Conservation (phyloP, 2,888 invertebrate genomes). For the Caenorhabditis virilis region DNA sequence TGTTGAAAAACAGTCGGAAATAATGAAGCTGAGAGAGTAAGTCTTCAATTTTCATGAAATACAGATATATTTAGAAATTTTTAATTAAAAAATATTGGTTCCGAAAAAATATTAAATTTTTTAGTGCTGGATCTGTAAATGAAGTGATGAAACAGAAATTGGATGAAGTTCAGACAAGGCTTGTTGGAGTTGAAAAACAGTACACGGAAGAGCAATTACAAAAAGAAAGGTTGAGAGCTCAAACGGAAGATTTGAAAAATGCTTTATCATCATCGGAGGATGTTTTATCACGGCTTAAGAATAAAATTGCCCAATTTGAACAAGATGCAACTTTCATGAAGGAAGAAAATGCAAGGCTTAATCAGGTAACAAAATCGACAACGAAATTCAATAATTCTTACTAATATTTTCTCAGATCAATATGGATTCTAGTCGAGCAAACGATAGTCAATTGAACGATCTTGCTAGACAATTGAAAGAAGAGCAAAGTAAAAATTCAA, state of each 20-base stretch:
- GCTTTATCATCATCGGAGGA: constrained; percentile 22
- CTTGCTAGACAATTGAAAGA: constrained; percentile 11
- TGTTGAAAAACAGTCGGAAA: constrained; percentile 7
- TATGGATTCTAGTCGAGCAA: constrained; percentile 19
- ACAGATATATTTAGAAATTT: not conserved
- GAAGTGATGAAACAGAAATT: constrained; percentile 23
- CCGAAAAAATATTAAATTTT: constrained; percentile 2
- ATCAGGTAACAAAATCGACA: constrained; percentile 6
- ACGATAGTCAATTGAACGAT: constrained; percentile 13
- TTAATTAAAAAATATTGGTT: no score
- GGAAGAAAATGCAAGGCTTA: constrained; percentile 13
- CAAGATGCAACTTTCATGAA: constrained; percentile 13
- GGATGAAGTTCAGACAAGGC: constrained; percentile 21
- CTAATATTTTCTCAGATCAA: not conserved
- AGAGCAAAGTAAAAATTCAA: constrained; percentile 23
- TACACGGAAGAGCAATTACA: constrained; percentile 25
- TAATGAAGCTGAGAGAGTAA: constrained; percentile 18
- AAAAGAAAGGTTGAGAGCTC: constrained; percentile 13
- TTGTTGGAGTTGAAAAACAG: constrained; percentile 12
- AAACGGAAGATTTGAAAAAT: constrained; percentile 21
- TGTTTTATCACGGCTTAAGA: constrained; percentile 13
- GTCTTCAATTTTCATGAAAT: no score
- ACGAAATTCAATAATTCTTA: not conserved
- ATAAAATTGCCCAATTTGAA: constrained; percentile 22
- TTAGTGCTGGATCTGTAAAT: constrained; percentile 11